Evolutionary conservation across 2,888 invertebrate species (phyloP), one percentile per base, ranked within the genome.

Genomic region (Agonopterix subpropinquella): DNA sequence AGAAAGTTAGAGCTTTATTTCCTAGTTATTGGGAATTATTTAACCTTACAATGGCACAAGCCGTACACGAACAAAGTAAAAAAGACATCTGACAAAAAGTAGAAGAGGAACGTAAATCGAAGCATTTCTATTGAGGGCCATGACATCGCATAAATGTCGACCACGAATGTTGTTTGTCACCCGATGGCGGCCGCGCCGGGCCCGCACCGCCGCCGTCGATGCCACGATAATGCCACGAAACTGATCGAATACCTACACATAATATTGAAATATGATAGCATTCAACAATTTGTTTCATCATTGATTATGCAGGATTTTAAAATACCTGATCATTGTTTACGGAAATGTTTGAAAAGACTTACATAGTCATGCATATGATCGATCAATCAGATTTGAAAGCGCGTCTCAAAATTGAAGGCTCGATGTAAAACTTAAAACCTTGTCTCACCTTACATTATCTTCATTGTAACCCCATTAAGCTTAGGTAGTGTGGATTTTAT

Each of bases 161-260:
- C 57, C 73, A 77, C 73, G 78, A 79, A 84, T 81, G 80, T 80
- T 83, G 84, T 87, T 83, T 85, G 87, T 87, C 86, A 84, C 83
- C 73, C 39, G 39, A 39, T 39, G 39, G 39, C 65, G 64, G 62
- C 65, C 64, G 62, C 28, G 28, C 28, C 52, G 56, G 50, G 57
- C 54, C 28, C 28, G 53, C 55, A 57, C 60, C 62, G 59, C 57
- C 58, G 61, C 61, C 59, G 61, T 61, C 59, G 77, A 83, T 83
- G 67, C 63, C 63, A 63, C 67, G 82, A 84, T 84, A 78, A 44
- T 44, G 63, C 61, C 58, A 58, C 54, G 57, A 54, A 61, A 59
- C 61, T 56, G 61, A 67, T 65, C 62, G 63, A 59, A 67, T 66
- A 68, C 61, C 60, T 67, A 62, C 61, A 57, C 53, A 56, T 68